These are phyloP conservation scores for Phaedon cochleariae DNA, from an alignment of 2,888 invertebrate species.

Conservation along the genomic window DNA sequence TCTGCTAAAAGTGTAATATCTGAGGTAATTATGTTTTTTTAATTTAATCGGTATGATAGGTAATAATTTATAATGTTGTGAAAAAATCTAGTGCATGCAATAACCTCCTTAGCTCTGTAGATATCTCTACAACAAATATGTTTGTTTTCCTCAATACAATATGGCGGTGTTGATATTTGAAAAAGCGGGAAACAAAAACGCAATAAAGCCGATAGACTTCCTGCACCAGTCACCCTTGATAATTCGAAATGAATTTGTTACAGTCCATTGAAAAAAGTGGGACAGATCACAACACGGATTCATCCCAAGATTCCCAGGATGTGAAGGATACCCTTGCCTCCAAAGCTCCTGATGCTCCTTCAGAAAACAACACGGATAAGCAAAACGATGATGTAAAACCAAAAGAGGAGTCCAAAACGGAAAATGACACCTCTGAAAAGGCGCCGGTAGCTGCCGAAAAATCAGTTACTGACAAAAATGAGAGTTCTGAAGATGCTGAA, in stretches of 20 bases:
- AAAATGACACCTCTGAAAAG: slow-evolving; percentile 19
- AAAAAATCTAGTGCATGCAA: background rate
- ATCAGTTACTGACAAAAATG: slow-evolving; percentile 27
- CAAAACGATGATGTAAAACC: slow-evolving; percentile 43
- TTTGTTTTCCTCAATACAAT: slow-evolving; percentile 51
- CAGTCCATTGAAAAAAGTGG: slow-evolving; percentile 50
- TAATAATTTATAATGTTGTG: background rate
- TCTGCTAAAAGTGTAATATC: slow-evolving; percentile 58
- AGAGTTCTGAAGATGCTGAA: slow-evolving; percentile 25
- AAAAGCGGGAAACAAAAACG: slow-evolving; percentile 60
- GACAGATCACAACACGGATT: slow-evolving; percentile 51
- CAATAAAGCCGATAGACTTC: background rate
- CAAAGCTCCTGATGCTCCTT: slow-evolving; percentile 30
- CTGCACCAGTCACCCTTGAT: background rate
- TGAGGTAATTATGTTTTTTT: slow-evolving; percentile 52
- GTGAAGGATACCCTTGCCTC: slow-evolving; percentile 41
- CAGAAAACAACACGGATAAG: slow-evolving; percentile 42
- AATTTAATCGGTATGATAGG: background rate
- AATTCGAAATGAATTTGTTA: slow-evolving; percentile 22
- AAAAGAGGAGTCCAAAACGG: slow-evolving; percentile 35
- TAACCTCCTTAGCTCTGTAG: background rate
- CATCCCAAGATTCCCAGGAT: slow-evolving; percentile 52
- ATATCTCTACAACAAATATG: slow-evolving; percentile 2
- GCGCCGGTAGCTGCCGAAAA: background rate
- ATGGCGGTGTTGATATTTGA: slow-evolving; percentile 61